phyloP scores from a whole-genome alignment of 2,797 vertebrate species.

The Crax fasciolata region DNA sequence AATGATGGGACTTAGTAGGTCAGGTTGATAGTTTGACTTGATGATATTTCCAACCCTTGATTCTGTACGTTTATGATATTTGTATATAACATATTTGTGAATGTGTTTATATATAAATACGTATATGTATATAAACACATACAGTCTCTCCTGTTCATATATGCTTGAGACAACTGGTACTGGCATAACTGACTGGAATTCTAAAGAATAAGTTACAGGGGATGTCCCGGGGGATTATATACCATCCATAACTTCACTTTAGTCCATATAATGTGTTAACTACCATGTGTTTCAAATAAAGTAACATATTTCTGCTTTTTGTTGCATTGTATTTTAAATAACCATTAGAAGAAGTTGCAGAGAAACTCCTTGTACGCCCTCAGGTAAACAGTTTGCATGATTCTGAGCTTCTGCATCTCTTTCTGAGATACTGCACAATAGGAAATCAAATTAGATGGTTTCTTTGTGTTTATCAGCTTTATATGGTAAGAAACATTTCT shows the following conservation, averaged over 20 bases:
- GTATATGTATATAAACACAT: background rate
- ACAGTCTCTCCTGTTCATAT: accelerated
- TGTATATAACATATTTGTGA: background rate
- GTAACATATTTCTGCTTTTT: background rate
- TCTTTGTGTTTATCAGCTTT: background rate
- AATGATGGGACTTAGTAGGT: background rate
- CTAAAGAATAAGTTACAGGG: background rate
- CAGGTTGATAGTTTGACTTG: background rate
- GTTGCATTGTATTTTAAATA: background rate
- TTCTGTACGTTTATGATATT: background rate
- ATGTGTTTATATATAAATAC: background rate
- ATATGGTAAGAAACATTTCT: background rate
- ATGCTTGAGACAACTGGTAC: background rate
- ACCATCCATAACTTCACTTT: background rate
- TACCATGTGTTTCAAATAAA: background rate
- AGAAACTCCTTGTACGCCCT: background rate
- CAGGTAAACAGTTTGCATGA: background rate
- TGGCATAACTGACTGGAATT: background rate
- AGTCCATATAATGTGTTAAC: background rate
- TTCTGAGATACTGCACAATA: background rate
- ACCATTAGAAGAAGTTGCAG: background rate
- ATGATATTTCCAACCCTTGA: background rate
- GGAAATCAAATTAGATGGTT: background rate
- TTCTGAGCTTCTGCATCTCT: background rate
- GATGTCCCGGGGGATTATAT: background rate